A percentile compares a stretch with the other conserved stretches of the same genome.
These are phyloP conservation scores for Gallinago nigripennis DNA, from an alignment of 2,797 vertebrate species.

Conservation along the genomic window DNA sequence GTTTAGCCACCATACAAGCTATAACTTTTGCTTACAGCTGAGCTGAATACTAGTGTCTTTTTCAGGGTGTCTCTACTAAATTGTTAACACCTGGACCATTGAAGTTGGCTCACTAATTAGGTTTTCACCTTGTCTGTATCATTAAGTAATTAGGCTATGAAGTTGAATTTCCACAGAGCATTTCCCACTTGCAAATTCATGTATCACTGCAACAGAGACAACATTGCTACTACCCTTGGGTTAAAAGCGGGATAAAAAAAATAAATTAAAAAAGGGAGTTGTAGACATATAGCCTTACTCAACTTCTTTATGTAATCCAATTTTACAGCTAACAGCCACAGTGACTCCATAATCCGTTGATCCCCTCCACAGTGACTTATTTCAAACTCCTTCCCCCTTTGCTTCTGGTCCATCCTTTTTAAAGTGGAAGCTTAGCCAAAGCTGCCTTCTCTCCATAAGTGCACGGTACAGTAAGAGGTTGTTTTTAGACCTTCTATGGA, in stretches of 20 bases:
- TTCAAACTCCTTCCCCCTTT: background rate
- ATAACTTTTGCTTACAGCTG: background rate
- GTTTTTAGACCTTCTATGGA: background rate
- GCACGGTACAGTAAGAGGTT: no score
- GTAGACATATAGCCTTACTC: background rate
- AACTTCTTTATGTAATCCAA: slow-evolving; percentile 29
- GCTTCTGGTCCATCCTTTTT: background rate
- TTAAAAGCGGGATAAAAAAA: background rate
- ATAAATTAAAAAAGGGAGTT: background rate
- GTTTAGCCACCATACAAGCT: background rate
- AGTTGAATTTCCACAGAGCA: background rate
- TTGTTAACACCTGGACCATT: background rate
- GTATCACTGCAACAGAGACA: background rate
- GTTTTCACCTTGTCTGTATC: background rate
- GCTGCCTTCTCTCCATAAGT: background rate
- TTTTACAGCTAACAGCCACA: slow-evolving; percentile 29
- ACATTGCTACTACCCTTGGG: background rate
- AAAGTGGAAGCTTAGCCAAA: background rate
- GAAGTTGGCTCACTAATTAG: background rate
- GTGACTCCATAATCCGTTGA: background rate
- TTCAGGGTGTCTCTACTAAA: background rate
- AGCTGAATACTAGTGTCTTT: background rate
- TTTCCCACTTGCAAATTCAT: background rate
- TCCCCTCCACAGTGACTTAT: background rate
- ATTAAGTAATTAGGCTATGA: background rate